phyloP scores from a whole-genome alignment of 2,113 vertebrate genomes.

The Pristiophorus japonicus region DNA sequence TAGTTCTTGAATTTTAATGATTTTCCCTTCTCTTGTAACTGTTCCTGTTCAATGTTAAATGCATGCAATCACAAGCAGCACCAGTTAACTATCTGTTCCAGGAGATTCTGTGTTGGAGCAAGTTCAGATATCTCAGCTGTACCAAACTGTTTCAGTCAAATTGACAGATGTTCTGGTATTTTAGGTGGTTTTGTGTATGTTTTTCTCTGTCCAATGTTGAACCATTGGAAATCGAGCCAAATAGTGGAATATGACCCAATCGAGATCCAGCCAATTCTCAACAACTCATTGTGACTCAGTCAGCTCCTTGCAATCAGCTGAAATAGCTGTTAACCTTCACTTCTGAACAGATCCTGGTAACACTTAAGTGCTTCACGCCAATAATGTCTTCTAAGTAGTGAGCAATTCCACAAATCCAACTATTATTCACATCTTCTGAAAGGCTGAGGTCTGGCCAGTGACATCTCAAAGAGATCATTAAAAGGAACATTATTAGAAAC shows the following conservation, averaged over 20 bases:
- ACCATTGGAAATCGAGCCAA: not conserved
- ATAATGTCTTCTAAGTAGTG: too few species aligned
- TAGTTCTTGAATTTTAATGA: not conserved
- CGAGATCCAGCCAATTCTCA: not conserved
- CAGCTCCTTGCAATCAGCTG: not conserved
- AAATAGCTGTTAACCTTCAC: not conserved
- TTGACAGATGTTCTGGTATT: constrained; percentile 26
- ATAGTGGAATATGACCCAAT: constrained; percentile 1
- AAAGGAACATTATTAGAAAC: not conserved
- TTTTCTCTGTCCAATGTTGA: not conserved
- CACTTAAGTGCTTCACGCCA: not conserved
- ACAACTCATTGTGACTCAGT: not conserved
- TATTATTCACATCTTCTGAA: not conserved
- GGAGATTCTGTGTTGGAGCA: not conserved
- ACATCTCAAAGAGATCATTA: not conserved
- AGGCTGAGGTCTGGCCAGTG: too few species aligned
- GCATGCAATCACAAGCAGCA: not conserved
- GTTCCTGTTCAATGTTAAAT: not conserved
- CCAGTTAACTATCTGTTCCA: not conserved
- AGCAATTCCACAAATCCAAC: not conserved
- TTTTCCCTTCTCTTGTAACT: not conserved
- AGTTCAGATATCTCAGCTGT: not conserved
- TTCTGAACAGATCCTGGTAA: not conserved
- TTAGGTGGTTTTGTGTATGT: not conserved
- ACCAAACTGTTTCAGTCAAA: constrained; percentile 20